Conservation (phyloP, 2,797 vertebrate species). For the Rallus crepitans region DNA sequence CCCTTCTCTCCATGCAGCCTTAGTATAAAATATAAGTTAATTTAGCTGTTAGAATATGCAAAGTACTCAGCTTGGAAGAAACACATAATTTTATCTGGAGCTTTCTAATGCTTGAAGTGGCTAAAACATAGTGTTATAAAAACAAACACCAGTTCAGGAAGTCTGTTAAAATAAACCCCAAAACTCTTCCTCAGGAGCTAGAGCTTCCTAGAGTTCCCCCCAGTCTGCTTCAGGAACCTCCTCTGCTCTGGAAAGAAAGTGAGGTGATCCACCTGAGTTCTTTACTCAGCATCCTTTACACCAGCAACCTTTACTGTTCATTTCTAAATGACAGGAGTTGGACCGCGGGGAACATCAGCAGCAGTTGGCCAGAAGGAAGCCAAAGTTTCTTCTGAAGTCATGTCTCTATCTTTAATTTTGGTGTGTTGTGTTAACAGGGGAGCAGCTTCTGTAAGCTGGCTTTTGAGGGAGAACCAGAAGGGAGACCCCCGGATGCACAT, state of each 20-base stretch:
- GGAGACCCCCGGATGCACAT: slow-evolving; percentile 66
- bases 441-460: slow-evolving; percentile 79
- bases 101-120: slow-evolving; percentile 4
- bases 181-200: not conserved
- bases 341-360: accelerated
- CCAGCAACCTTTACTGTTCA: accelerated
- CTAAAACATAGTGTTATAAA: not conserved
- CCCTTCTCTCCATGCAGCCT: not conserved
- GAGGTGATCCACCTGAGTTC: not conserved
- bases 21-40: not conserved
- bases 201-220: not conserved
- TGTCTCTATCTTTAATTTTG: not conserved
- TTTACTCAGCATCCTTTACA: too few species aligned
- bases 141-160: not conserved
- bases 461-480: slow-evolving; percentile 40
- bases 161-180: not conserved
- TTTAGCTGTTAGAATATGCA: slow-evolving; percentile 35
- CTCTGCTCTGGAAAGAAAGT: not conserved
- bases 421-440: slow-evolving; percentile 79
- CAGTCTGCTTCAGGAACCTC: not conserved
- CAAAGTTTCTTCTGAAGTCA: not conserved
- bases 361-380: accelerated
- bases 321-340: not conserved
- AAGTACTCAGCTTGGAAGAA: not conserved
- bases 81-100: slow-evolving; percentile 11